Base-by-base conservation (phyloP, 2,797 vertebrate species). In the Acrocephalus scirpaceus region DNA sequence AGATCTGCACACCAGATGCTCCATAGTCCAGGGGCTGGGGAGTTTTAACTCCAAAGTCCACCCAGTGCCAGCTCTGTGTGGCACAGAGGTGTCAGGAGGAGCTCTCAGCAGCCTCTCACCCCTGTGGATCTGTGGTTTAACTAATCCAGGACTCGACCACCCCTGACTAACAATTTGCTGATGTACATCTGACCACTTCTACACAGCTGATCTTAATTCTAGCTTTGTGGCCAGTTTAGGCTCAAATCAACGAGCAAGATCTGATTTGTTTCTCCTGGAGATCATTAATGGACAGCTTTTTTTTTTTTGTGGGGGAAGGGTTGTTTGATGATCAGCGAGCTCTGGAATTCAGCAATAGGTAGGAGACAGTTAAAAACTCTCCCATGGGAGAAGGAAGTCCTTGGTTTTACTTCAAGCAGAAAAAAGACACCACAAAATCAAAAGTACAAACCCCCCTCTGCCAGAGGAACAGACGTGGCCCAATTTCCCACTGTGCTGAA, bases 1-100 rank as follows among this genome's bases (percentile, higher is more conserved):
- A 60, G 77, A 58, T 87, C 80, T 95, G 86, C 45, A 44, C 60
- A 44, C 71, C 90, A 93, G 56, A 66, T 82, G 64, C 78, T 85
- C 60, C 17, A 1, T 0, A 36, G 58, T 25, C 51, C 36, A 58
- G 34, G 34, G 53, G 22, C 15, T 71, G 70, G 54, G 47, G 60
- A 67, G 36, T 61, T 93, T 61, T 71, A 27, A 51, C 26, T 50
- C 77, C 25, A 3, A 18, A 42, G 10, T 67, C 45, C n/a, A 50
- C 5, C 30, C 7, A 0, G 7, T 30, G 30, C 40, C 60, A 67
- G 71, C 11, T 66, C 38, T 16, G 5, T 1, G 16, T n/a, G 77
- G 16, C 65, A 79, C n/a, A 34, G 25, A 60, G 1, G 3, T 32
- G 20, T 36, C 10, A 19, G 45, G 23, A 38, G 27, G 67, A 71